phyloP scores from a whole-genome alignment of 2,888 invertebrate species.

The Metalampra italica region DNA sequence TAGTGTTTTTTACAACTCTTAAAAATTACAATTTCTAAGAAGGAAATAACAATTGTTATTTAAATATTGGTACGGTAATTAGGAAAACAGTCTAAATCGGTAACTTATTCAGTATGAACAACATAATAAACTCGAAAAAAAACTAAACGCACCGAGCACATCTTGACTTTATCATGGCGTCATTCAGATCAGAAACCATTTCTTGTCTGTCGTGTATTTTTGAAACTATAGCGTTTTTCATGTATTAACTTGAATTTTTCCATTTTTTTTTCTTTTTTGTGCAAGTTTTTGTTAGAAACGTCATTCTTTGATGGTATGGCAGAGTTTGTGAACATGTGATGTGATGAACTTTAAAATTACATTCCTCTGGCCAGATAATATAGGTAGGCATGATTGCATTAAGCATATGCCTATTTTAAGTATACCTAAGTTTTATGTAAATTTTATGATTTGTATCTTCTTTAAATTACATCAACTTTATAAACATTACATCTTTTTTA shows the following conservation, averaged over 20 bases:
- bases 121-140: constrained; percentile 5
- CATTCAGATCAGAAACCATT: constrained; percentile 64
- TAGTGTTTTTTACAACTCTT: too few relatives aligned
- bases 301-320: constrained; percentile 51
- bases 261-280: constrained; percentile 37
- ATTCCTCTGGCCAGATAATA: constrained; percentile 47
- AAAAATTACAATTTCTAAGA: not conserved
- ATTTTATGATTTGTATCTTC: constrained; percentile 45
- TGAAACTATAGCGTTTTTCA: constrained; percentile 59
- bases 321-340: constrained; percentile 52
- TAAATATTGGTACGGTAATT: constrained; percentile 1
- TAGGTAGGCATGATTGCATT: constrained; percentile 57
- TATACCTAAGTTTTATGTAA: constrained; percentile 64
- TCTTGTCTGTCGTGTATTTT: constrained; percentile 57
- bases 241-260: constrained; percentile 54
- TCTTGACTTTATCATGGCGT: constrained; percentile 42
- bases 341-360: constrained; percentile 75
- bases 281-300: constrained; percentile 53
- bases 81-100: not conserved
- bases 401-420: constrained; percentile 47
- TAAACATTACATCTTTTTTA: constrained; percentile 2
- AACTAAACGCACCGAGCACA: constrained; percentile 11
- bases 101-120: constrained; percentile 1
- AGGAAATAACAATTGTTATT: not conserved
- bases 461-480: constrained; percentile 35